Evolutionary conservation across 2,797 vertebrate species (phyloP), one percentile per base, ranked within the genome.

Genomic region (Saxicola maurus): DNA sequence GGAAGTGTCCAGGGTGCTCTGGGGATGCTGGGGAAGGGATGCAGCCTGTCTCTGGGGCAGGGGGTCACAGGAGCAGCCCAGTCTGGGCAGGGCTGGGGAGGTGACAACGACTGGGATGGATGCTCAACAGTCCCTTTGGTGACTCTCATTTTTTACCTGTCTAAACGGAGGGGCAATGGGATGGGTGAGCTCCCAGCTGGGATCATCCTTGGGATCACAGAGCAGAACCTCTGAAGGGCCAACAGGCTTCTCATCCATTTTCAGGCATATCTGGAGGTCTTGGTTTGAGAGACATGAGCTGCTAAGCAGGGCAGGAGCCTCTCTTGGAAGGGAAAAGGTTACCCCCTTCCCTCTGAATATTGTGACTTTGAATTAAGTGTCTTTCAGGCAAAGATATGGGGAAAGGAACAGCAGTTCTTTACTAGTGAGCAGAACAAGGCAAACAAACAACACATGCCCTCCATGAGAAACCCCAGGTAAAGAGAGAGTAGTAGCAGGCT

Each of bases 31-130:
- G 43, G 43, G 43, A 45, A 45, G 43, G 21, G 43, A 45, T 45
- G 43, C 43, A 45, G 5, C n/a, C 46, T 27, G 13, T 21, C 19
- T 60, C 48, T 55, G n/a, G 15, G 60, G 31, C 35, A 33, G 17
- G 35, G 12, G 27, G 4, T 31, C 38, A 13, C 31, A 69, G 31
- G 7, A 72, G 21, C 46, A 79, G 30, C 17, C 30, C 30, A 33
- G 16, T 67, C n/a, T 8, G 7, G 15, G 24, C 57, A 77, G 69
- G 6, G 15, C 37, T 24, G 24, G 7, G 7, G 35, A 64, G 20
- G 12, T 13, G 18, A 30, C 24, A 43, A 16, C 17, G 1, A 0
- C 2, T 2, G 51, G 18, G 14, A 24, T 17, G 45, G 20, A 31
- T 38, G 48, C 38, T 68, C 35, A 75, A 30, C 42, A 48, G 24